Percentiles rank a stretch among this genome's conserved stretches.
These are phyloP conservation scores for Tenthredo mesomela DNA, from an alignment of 2,888 invertebrate species.

Conservation along the genomic window DNA sequence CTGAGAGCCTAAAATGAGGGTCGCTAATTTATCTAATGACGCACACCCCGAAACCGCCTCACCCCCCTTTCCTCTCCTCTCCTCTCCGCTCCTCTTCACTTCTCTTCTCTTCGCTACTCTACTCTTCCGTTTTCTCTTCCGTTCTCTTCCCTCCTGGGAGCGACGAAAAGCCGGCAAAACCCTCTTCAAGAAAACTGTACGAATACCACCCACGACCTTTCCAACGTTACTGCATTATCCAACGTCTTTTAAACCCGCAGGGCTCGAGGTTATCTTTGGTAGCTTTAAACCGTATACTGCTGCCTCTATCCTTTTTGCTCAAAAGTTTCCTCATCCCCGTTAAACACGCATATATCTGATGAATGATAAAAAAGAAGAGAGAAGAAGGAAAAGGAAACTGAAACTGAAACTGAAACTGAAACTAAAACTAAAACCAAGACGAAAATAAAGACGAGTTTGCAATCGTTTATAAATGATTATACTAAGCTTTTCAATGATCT, in stretches of 20 bases:
- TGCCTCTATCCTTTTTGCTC: neutral
- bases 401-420: neutral
- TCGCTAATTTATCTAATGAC: constrained; percentile 67
- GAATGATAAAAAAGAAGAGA: neutral
- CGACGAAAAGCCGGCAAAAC: neutral
- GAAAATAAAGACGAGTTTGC: neutral
- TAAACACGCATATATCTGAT: neutral
- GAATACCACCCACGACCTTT: constrained; percentile 35
- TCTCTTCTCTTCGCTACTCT: neutral
- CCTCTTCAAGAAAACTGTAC: neutral
- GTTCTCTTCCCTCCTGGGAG: neutral
- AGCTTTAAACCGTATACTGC: constrained; percentile 2
- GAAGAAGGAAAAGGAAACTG: too few relatives aligned
- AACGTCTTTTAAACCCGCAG: constrained; percentile 36
- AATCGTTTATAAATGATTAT: neutral
- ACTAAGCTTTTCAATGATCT: neutral
- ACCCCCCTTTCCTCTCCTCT: neutral
- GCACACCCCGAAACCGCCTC: neutral
- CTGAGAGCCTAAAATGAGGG: constrained; percentile 70
- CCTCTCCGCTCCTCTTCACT: too few relatives aligned
- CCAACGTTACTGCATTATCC: constrained; percentile 37
- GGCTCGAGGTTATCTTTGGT: neutral
- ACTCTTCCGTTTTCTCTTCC: neutral
- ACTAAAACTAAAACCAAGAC: neutral
- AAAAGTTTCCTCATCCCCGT: neutral